phyloP scores from a whole-genome alignment of 2,888 invertebrate species.

The Dendrolimus houi region DNA sequence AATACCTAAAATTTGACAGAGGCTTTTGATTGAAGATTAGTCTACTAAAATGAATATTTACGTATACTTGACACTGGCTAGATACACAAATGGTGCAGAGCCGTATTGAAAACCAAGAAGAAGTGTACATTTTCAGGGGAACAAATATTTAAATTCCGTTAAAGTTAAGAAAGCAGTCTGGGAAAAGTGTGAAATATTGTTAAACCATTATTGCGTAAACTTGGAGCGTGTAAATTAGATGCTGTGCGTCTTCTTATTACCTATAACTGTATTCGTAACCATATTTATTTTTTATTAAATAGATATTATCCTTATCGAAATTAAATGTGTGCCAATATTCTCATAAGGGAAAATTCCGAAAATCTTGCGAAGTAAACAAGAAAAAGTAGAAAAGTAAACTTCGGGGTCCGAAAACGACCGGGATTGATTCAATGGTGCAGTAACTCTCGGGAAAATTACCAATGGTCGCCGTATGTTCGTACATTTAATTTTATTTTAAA shows the following conservation, averaged over 20 bases:
- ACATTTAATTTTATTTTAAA: too few species aligned
- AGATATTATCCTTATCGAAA: neutral
- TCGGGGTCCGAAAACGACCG: neutral
- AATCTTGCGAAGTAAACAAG: too few species aligned
- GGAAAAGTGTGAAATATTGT: constrained; percentile 53
- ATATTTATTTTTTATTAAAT: neutral
- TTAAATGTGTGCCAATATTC: too few species aligned
- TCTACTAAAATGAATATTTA: neutral
- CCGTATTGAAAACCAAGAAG: neutral
- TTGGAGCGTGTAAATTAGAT: neutral
- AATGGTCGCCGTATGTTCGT: too few species aligned
- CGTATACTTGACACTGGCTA: neutral
- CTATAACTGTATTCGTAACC: neutral
- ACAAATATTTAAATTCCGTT: constrained; percentile 33
- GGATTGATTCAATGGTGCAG: neutral
- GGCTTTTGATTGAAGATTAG: too few species aligned
- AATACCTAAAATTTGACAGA: too few species aligned
- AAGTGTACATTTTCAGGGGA: neutral
- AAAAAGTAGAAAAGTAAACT: neutral
- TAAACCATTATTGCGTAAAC: neutral
- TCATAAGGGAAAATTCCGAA: too few species aligned
- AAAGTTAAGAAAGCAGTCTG: constrained; percentile 43
- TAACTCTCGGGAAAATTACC: neutral
- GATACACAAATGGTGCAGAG: too few species aligned
- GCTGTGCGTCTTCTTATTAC: neutral